Evolutionary conservation across 2,888 invertebrate species (phyloP), one percentile per base, ranked within the genome.

Genomic region (Aleiodes alternator): DNA sequence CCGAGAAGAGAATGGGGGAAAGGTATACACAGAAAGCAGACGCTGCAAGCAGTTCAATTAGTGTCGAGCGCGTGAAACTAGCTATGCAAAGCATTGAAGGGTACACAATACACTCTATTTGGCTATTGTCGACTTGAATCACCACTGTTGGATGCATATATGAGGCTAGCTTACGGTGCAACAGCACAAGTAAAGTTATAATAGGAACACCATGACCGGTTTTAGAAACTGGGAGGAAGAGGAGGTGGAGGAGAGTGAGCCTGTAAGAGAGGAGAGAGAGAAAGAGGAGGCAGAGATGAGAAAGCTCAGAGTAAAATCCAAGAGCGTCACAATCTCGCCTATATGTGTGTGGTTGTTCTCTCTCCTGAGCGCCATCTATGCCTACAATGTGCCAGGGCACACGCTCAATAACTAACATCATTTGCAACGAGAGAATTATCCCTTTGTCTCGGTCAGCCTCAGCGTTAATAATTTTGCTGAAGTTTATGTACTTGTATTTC

Each of bases 361-460:
- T 53, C 16, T 23, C 1, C 23, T 23, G 23, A 53, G 53, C 53
- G 53, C 16, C 53, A 53, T 53, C 53, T 53, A 53, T 9, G 16
- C 16, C 53, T 53, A 53, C 53, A 14, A 16, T 16, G 16, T 16
- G 16, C 23, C 23, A 14, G 14, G 16, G 16, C 14, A 53, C 29
- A 50, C 69, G 57, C 71, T 59, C 59, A 48, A 73, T 68, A 53
- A 82, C 80, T 84, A 81, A 85, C 81, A 75, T 82, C 81, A 81
- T 85, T 85, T 83, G 81, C 82, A 72, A 79, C 80, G 69, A 77
- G 82, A 79, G 83, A 85, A 86, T 86, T 86, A 86, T 83, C 80
- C 81, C 83, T 86, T 86, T 84, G 83, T 82, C 78, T 80, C 76
- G 81, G 81, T 83, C 81, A 68, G 50, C 57, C 64, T 43, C 29